A percentile compares a stretch with the other conserved stretches of the same genome.
Evolutionary conservation across 2,888 invertebrate genomes (phyloP).

Genomic region (Sepiola atlantica): DNA sequence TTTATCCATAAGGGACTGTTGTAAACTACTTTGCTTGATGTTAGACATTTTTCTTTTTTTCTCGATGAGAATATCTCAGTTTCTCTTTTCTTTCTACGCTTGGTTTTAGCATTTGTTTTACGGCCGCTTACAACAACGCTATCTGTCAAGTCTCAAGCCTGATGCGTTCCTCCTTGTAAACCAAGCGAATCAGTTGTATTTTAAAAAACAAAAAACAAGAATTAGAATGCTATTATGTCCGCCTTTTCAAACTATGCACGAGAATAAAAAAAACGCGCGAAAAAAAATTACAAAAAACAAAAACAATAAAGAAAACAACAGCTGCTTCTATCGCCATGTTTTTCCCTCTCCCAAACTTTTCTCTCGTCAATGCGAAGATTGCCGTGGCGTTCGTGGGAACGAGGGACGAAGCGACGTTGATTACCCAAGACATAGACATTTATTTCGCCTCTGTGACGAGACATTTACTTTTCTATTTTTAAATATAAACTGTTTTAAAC

Average conservation of each 20-base stretch:
- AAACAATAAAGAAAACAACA: neutral
- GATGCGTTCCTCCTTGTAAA: neutral
- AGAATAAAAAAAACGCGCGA: neutral
- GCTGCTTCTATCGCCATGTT: neutral
- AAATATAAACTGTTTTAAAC: too few species aligned
- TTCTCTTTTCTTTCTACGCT: neutral
- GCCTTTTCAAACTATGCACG: neutral
- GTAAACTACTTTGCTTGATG: neutral
- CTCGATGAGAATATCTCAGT: too few species aligned
- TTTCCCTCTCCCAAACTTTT: neutral
- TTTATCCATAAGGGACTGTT: neutral
- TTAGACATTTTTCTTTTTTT: too few species aligned
- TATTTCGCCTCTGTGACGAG: neutral
- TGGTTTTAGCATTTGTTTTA: neutral
- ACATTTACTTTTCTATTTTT: too few species aligned
- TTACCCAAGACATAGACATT: neutral
- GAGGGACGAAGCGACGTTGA: neutral
- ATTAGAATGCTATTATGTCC: neutral
- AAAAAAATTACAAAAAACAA: neutral
- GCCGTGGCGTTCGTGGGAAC: neutral
- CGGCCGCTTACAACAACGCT: neutral
- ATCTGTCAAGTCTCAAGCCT: neutral
- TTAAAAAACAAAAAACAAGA: too few species aligned
- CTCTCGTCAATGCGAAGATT: neutral
- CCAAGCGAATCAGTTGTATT: neutral